Base-by-base conservation (phyloP, 1,140 invertebrate genomes). In the Drosophila nannoptera region DNA sequence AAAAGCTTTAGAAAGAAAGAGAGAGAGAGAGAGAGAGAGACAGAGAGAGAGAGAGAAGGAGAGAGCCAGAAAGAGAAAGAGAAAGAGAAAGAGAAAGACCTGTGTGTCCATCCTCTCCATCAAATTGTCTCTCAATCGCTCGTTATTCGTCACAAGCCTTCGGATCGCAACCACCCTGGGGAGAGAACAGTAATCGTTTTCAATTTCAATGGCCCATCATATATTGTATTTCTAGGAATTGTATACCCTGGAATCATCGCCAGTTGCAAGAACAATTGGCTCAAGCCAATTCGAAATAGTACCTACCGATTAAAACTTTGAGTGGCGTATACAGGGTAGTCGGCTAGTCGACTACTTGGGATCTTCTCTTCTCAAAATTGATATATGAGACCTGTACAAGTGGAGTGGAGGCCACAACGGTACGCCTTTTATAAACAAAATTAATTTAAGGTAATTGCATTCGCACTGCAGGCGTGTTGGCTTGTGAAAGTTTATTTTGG, bases 121-220 rank as follows among this genome's bases (percentile, higher is more conserved):
- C 22, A 22, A 22, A 22, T 22, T 22, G 22, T 22, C 22, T 22
- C 22, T 22, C 22, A 22, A 22, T 22, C 1, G 12, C 40, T 75
- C 67, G 69, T 80, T 65, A 80, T 71, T 65, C 59, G 72, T 64
- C 80, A 84, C 84, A 86, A 86, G 80, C 73, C 74, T 73, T 74
- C 53, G 62, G 67, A 69, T 65, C 66, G 56, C 62, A 73, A 68
- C 64, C 60, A 75, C 82, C 80, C 77, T 68, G 35, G 35, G 40
- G 45, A 6, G 45, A 6, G 1, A 53, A 59, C 38, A 49, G 76
- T 78, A 76, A 69, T 73, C 62, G 66, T 59, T 67, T 72, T 75
- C 56, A 53, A 74, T 68, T 83, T 75, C 60, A 75, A 78, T 73
- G 63, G 70, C 22, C 50, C 36, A 29, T 61, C 45, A 14, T 33